Percentiles rank a stretch among this genome's conserved stretches.
Conservation (phyloP, 1,140 invertebrate species). For the Heliconius melpomene region DNA sequence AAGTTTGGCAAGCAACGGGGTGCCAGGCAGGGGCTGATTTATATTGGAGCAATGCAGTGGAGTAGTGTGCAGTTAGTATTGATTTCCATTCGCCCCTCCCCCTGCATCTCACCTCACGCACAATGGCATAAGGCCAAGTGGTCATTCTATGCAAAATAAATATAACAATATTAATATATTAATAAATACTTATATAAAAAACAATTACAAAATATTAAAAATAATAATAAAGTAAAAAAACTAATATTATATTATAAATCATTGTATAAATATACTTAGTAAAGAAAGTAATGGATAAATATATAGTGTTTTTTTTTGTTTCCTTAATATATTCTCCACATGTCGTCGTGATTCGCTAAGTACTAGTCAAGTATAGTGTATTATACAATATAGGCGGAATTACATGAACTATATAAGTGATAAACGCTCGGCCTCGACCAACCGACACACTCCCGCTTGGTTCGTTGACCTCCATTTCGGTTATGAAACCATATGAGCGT, state of each 20-base stretch:
- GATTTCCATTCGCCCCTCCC: conserved; percentile 78
- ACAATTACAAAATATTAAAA: neutral
- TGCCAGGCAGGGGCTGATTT: conserved; percentile 78
- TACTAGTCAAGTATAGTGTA: neutral
- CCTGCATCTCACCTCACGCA: conserved; percentile 74
- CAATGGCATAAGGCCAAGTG: conserved; percentile 58
- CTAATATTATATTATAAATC: neutral
- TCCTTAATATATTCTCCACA: conserved; percentile 10
- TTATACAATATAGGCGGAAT: conserved; percentile 17
- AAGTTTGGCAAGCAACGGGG: conserved; percentile 73
- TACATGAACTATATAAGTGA: conserved; percentile 59
- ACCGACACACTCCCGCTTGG: conserved; percentile 71
- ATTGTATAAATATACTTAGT: neutral
- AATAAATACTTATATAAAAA: neutral
- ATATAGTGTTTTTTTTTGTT: neutral
- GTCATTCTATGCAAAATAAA: neutral
- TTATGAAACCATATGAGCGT: conserved; percentile 50
- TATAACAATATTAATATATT: neutral
- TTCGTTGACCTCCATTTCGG: conserved; percentile 64
- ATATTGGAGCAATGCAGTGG: conserved; percentile 81
- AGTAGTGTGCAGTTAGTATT: conserved; percentile 82
- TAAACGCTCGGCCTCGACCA: conserved; percentile 74
- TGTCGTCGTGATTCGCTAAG: conserved; percentile 5
- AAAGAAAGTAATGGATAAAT: neutral
- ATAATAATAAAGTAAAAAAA: neutral